phyloP scores from a whole-genome alignment of 2,113 vertebrate genomes.

The Caranx melampygus region DNA sequence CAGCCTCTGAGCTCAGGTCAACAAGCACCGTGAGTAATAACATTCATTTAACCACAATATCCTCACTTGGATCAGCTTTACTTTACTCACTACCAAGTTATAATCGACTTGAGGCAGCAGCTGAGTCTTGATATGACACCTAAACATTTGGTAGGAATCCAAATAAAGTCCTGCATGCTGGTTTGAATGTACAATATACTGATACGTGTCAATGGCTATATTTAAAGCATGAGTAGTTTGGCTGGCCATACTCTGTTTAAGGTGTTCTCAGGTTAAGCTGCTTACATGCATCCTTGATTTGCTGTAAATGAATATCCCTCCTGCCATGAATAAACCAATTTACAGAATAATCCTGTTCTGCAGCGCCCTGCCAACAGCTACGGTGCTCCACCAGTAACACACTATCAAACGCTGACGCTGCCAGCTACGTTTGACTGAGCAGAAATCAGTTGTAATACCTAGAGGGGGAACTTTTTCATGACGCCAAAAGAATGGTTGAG shows the following conservation, averaged over 20 bases:
- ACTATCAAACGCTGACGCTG: not conserved
- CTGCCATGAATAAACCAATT: constrained; percentile 48
- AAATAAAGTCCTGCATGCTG: not conserved
- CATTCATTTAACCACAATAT: not conserved
- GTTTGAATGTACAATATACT: not conserved
- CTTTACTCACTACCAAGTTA: not conserved
- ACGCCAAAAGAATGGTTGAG: not conserved
- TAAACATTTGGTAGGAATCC: not conserved
- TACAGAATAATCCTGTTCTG: constrained; percentile 24
- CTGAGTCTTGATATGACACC: constrained; percentile 5
- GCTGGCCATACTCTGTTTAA: constrained; percentile 9
- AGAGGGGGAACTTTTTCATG: not conserved
- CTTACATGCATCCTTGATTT: constrained; percentile 30
- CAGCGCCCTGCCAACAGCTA: constrained; percentile 11
- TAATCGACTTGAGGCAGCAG: not conserved
- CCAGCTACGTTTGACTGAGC: not conserved
- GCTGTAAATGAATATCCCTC: constrained; percentile 23
- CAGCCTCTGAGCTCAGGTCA: constrained; percentile 12
- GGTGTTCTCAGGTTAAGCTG: constrained; percentile 36
- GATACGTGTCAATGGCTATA: not conserved
- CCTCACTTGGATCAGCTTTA: not conserved
- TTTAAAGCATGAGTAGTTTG: constrained; percentile 13
- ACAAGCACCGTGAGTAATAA: constrained; percentile 8
- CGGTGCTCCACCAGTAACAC: not conserved
- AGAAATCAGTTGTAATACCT: not conserved